phyloP scores from a whole-genome alignment of 2,113 vertebrate species.

The Naja naja region DNA sequence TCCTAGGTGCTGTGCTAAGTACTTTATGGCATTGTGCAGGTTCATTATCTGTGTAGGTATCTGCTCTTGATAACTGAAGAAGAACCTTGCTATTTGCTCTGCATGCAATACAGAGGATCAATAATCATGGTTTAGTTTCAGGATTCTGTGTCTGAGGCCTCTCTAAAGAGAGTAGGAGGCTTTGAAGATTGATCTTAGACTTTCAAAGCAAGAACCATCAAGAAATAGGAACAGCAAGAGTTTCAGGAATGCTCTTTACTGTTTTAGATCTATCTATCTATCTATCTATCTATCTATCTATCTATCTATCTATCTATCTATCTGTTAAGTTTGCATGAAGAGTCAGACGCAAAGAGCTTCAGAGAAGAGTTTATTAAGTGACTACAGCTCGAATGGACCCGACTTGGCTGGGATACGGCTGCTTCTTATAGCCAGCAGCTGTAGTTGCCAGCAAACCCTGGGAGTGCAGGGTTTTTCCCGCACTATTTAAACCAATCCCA shows the following conservation, averaged over 20 bases:
- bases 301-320: too few relatives aligned
- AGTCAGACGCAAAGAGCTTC: too few relatives aligned
- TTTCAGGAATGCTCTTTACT: not conserved
- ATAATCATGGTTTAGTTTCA: not conserved
- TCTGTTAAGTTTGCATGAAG: too few relatives aligned
- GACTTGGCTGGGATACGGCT: too few relatives aligned
- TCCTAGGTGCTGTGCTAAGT: not conserved
- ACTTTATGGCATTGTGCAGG: not conserved
- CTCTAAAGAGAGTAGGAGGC: not conserved
- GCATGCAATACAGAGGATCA: not conserved
- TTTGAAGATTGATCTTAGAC: not conserved
- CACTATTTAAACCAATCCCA: too few relatives aligned
- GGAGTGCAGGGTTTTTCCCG: too few relatives aligned
- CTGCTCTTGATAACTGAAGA: not conserved
- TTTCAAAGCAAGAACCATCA: not conserved
- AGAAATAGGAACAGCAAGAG: not conserved
- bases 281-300: too few relatives aligned
- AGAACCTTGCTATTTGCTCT: not conserved
- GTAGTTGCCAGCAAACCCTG: too few relatives aligned
- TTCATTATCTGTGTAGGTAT: not conserved
- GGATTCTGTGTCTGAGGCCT: not conserved
- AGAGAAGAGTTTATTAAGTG: too few relatives aligned
- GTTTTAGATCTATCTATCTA: not conserved
- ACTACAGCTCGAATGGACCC: too few relatives aligned
- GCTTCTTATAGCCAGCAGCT: too few relatives aligned